Evolutionary conservation across 2,888 invertebrate genomes (phyloP), one percentile per base, ranked within the genome.

Genomic region (Falcaria lacertinaria): DNA sequence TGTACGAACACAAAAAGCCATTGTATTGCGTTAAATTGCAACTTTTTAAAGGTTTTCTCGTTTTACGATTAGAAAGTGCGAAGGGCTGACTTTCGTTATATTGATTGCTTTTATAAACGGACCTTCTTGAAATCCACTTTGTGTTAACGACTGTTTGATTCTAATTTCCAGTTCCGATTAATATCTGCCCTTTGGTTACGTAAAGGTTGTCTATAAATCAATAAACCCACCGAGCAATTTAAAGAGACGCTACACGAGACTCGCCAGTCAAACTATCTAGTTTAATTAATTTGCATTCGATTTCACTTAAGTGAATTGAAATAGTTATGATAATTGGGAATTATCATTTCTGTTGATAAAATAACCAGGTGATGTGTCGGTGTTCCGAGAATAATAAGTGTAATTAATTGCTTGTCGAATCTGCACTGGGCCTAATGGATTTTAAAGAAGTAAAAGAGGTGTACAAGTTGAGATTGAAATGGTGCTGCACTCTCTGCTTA

Each of bases 41-140:
- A 64, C 45, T 57, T 65, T 69, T 69, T 57, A 57, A 47, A 38
- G 17, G 25, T 13, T 43, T 58, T 69, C 3, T 28, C 7, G 28
- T 11, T 74, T 72, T 70, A 62, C 50, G 52, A 64, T 69, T 74
- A 71, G 78, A 84, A 82, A 81, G 80, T 56, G 41, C n/a, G 52
- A 57, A 64, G 60, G 60, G 52, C 44, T 45, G 44, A 57, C 60
- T 65, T 64, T 64, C 55, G 59, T 48, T 15, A 50, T 60, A 58
- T 54, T 50, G 17, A 64, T 60, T 15, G 35, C 15, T 47, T 52
- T 45, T 39, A 45, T 43, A 37, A 39, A 8, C 15, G 11, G 4
- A 28, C 13, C 8, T 4, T 11, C 22, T 37, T 22, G 15, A 14
- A 22, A 22, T 22, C 37, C 15, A 15, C 7, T 25, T 22, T 14